phyloP scores from a whole-genome alignment of 1,140 invertebrate species.

The Medauroidea extradentata region DNA sequence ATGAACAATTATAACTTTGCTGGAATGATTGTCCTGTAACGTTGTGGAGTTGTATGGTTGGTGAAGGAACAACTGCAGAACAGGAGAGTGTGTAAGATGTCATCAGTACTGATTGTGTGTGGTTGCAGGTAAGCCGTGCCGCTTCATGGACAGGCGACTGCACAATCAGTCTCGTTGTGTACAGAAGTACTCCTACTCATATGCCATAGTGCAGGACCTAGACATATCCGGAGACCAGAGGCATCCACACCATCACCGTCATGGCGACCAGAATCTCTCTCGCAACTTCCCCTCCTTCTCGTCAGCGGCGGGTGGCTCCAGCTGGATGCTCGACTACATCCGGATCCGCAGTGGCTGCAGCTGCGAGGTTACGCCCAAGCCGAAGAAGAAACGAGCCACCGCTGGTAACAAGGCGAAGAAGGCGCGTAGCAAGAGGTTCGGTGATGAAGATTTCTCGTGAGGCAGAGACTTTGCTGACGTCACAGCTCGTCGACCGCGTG shows the following conservation, averaged over 20 bases:
- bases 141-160: conserved; percentile 65
- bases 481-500: no score
- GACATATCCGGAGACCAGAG: conserved; percentile 32
- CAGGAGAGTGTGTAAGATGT: no score
- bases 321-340: conserved; percentile 72
- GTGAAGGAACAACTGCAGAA: no score
- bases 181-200: conserved; percentile 79
- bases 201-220: conserved; percentile 60
- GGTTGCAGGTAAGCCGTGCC: conserved; percentile 54
- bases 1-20: no score
- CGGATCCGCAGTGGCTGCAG: conserved; percentile 74
- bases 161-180: conserved; percentile 69
- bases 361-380: conserved; percentile 51
- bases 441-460: not conserved
- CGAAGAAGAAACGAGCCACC: conserved; percentile 5
- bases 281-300: conserved; percentile 49
- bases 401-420: not conserved
- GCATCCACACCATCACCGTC: conserved; percentile 34
- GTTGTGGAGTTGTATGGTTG: no score
- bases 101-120: no score
- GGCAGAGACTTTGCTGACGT: no score
- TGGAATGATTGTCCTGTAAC: no score
- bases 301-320: conserved; percentile 27
- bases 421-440: not conserved
- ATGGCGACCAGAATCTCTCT: conserved; percentile 44